These are phyloP conservation scores for Atherix ibis DNA, from an alignment of 2,888 invertebrate species.

Conservation along the genomic window DNA sequence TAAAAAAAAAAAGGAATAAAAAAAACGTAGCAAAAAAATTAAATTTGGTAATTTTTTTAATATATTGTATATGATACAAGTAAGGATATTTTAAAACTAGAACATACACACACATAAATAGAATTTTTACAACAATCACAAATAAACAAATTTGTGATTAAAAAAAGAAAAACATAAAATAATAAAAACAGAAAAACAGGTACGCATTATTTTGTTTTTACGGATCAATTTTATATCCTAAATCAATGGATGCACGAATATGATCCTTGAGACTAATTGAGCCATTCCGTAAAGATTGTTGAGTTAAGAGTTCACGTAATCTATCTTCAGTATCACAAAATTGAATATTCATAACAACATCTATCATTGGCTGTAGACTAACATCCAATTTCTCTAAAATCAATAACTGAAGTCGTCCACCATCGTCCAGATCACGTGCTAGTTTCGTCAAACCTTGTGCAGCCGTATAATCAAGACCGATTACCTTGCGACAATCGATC, in stretches of 20 bases:
- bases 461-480: constrained; percentile 54
- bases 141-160: too few species aligned
- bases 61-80: too few species aligned
- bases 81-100: too few species aligned
- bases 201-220: too few species aligned
- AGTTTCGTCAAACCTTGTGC: constrained; percentile 35
- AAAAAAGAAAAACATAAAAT: too few species aligned
- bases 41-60: too few species aligned
- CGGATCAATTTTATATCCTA: constrained; percentile 27
- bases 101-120: too few species aligned
- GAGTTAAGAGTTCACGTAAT: constrained; percentile 25
- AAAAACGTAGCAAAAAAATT: too few species aligned
- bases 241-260: constrained; percentile 29
- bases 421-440: constrained; percentile 22
- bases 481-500: constrained; percentile 49
- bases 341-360: constrained; percentile 25
- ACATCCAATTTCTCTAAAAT: constrained; percentile 22
- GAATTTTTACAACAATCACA: too few species aligned
- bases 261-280: constrained; percentile 27
- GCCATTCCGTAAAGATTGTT: constrained; percentile 28
- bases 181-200: too few species aligned
- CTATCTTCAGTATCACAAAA: constrained; percentile 25
- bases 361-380: constrained; percentile 23
- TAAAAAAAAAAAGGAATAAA: too few species aligned
- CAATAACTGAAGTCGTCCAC: constrained; percentile 19